phyloP scores from a whole-genome alignment of 2,797 vertebrate genomes.

The Enteromius argenteus region DNA sequence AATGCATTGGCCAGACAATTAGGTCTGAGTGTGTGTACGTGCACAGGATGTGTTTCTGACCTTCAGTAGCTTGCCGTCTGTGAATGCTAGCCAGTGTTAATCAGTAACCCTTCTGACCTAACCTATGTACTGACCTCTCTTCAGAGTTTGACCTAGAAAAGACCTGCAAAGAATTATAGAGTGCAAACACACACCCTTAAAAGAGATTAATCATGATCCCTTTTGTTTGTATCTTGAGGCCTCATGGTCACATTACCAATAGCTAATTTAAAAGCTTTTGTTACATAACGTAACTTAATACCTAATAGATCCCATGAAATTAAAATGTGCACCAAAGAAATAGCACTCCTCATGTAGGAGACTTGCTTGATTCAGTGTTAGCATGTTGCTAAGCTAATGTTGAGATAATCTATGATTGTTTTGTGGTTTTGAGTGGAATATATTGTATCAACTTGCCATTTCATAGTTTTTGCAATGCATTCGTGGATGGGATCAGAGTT shows the following conservation, averaged over 20 bases:
- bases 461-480: not conserved
- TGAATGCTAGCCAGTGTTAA: conserved; percentile 25
- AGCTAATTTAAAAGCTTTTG: not conserved
- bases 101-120: conserved; percentile 12
- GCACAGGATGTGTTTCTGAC: conserved; percentile 12
- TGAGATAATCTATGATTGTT: not conserved
- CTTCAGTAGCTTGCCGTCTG: conserved; percentile 17
- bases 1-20: not conserved
- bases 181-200: conserved; percentile 5
- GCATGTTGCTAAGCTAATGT: not conserved
- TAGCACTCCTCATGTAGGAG: not conserved
- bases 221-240: not conserved
- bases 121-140: conserved; percentile 15
- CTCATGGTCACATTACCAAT: not conserved
- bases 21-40: not conserved
- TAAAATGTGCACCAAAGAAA: not conserved
- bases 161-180: not conserved
- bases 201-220: not conserved
- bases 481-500: not conserved
- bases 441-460: not conserved
- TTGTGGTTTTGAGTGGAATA: not conserved
- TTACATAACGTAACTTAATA: not conserved
- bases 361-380: not conserved
- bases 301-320: not conserved
- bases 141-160: conserved; percentile 24